Evolutionary conservation across 2,797 vertebrate genomes (phyloP).

Genomic region (Pyrrhura leucotis): DNA sequence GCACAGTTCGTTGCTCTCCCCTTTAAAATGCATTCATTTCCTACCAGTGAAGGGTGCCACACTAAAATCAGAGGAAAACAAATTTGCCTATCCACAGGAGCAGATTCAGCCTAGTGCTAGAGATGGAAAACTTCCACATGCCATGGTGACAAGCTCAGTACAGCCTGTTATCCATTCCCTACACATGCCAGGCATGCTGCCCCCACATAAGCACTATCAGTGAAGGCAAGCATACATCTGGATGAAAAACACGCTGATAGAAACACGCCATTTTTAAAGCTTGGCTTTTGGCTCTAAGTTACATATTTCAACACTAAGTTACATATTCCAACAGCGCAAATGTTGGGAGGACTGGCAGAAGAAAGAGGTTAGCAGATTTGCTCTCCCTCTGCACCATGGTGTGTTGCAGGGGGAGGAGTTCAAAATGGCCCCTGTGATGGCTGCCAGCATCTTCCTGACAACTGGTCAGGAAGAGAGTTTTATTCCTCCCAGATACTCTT

Average conservation of each 20-base stretch:
- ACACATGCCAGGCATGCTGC: background rate
- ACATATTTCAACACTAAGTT: background rate
- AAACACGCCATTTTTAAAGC: background rate
- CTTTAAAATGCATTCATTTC: background rate
- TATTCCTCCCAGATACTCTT: background rate
- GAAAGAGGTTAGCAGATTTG: background rate
- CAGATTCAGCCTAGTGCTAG: background rate
- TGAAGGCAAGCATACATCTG: background rate
- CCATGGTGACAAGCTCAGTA: background rate
- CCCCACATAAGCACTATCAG: background rate
- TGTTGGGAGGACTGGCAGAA: background rate
- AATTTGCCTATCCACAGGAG: background rate
- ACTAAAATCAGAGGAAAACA: background rate
- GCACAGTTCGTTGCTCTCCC: background rate
- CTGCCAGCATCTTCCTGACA: background rate
- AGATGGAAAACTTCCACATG: background rate
- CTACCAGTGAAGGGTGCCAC: background rate
- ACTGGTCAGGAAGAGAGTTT: background rate
- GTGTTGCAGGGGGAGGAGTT: constrained; percentile 47
- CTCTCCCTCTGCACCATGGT: constrained; percentile 45
- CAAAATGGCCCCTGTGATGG: background rate
- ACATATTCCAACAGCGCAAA: background rate
- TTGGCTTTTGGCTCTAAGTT: background rate
- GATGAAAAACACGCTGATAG: background rate
- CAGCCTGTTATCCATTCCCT: background rate